Evolutionary conservation across 1,140 invertebrate species (phyloP), one percentile per base, ranked within the genome.

Genomic region (Geopemphigus sp.): DNA sequence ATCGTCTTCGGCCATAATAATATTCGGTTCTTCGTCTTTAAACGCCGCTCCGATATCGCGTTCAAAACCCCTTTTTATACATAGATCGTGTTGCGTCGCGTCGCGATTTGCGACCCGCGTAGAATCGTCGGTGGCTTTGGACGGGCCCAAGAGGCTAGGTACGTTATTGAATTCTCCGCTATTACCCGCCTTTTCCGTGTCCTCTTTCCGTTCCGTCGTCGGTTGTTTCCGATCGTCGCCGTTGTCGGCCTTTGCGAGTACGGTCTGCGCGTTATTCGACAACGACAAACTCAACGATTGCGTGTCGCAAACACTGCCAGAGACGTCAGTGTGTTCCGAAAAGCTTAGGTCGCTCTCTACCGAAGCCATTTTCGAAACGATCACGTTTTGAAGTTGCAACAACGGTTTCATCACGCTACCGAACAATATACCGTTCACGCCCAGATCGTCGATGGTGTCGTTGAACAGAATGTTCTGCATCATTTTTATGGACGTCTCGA

Each of bases 1-100:
- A 8, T 80, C 61, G 53, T 70, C 80, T 39, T 61, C 39, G n/a
- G 82, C 50, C 50, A 32, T 56, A 57, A 66, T 73, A 50, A 82
- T 82, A 14, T 61, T 80, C 59, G 70, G 70, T 80, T 82, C 80
- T 73, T 80, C 68, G 81, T 84, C 81, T 83, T 84, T 78, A 63
- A 81, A 82, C 82, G 84, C 74, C 24, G 66, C 81, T 72, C 82
- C 81, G 59, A 82, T 82, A 73, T 84, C 73, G 56, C 56, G 72
- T 82, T 81, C 73, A 78, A 56, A 76, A 82, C 81, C 64, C 64
- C 78, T 50, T 81, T 81, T 80, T 81, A 54, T 72, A 83, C 74
- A 73, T 4, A 32, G 66, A 82, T 82, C 68, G 74, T 82, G 74
- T 82, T 82, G 8, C 47, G 47, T 50, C 14, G 32, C 32, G 3